Conservation (phyloP, 2,888 invertebrate species). For the Apotomis capreana region DNA sequence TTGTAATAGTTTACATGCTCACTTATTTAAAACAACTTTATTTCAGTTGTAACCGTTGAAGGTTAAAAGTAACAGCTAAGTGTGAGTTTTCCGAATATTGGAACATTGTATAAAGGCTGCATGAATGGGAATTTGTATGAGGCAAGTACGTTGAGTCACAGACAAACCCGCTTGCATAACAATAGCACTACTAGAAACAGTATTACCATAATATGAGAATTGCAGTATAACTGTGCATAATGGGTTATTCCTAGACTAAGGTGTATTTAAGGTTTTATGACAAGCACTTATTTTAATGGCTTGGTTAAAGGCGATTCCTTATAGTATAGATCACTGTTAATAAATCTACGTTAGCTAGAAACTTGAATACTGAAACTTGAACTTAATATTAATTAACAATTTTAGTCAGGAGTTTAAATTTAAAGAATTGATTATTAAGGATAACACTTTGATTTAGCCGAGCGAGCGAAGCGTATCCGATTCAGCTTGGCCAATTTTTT, state of each 20-base stretch:
- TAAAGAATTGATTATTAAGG: no score
- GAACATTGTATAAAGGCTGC: constrained; percentile 13
- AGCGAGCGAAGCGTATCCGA: no score
- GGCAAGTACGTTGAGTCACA: constrained; percentile 28
- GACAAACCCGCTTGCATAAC: constrained; percentile 33
- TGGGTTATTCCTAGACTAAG: constrained; percentile 17
- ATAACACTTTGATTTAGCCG: no score
- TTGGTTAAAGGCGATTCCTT: background rate
- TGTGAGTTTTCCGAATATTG: background rate
- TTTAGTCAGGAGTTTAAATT: no score
- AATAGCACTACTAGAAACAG: constrained; percentile 6
- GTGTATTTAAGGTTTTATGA: background rate
- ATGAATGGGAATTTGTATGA: constrained; percentile 33
- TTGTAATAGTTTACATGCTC: no score
- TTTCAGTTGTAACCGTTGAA: background rate
- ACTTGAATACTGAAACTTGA: background rate
- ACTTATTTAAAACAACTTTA: background rate
- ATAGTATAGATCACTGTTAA: no score
- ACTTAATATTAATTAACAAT: no score
- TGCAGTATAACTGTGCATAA: background rate
- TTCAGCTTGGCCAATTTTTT: no score
- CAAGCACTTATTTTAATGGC: background rate
- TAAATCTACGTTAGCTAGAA: background rate
- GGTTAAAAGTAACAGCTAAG: background rate
- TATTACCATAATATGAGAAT: constrained; percentile 29